Evolutionary conservation across 2,797 vertebrate species (phyloP), one percentile per base, ranked within the genome.

Genomic region (Enteromius anoplus): DNA sequence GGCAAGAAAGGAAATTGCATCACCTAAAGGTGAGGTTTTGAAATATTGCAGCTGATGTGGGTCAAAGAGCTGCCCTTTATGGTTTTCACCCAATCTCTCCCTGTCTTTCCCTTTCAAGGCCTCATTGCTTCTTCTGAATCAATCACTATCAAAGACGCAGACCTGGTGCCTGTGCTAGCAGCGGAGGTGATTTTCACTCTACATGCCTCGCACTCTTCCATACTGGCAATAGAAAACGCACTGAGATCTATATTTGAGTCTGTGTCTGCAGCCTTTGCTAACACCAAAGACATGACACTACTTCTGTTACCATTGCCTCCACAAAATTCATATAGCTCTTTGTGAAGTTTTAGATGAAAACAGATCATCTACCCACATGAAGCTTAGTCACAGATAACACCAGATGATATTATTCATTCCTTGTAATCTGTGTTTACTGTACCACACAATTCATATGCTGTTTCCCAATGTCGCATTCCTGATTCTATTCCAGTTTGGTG

Each of bases 101-200:
- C 5, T 73, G 3, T 73, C 42, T 80, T 42, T 65, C 53, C 19
- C 14, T 42, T 34, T 58, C 3, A 65, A 94, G 93, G 81, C 82
- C 91, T 92, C 88, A 87, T 80, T 82, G 91, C 87, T 60, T 32
- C 89, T 29, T 89, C 90, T 0, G 92, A 91, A 70, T 81, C 85
- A 87, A 95, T 96, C 90, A 96, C 94, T 1, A 85, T 96, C 84
- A 92, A 6, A 71, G 95, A 96, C 75, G 90, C 79, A 32, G 93
- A 94, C 85, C 92, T 86, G 68, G 90, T 94, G 32, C 86, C 84
- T 12, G 82, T 95, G 85, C 84, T 90, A 6, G 1, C 53, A 11
- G 90, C 92, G 23, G 95, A 96, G 91, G 95, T 96, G 90, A 58
- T 68, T 80, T 79, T 79, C 34, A 60, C 70, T 72, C 34, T 55